Percentiles rank a stretch among this genome's conserved stretches.
phyloP scores from a whole-genome alignment of 2,113 vertebrate species.

The Micromys minutus region DNA sequence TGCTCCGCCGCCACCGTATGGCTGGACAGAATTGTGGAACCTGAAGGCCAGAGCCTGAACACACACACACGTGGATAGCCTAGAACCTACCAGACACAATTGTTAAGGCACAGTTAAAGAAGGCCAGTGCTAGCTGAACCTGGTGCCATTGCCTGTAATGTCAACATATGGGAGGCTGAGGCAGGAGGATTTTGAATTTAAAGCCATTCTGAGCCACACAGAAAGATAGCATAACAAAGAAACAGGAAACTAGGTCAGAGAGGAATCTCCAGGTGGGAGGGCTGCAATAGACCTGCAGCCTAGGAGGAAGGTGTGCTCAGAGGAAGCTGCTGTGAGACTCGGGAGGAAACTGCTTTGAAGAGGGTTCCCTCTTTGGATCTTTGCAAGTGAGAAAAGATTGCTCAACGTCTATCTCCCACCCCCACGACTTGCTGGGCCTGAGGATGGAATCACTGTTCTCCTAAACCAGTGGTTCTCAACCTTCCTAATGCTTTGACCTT shows the following conservation, averaged over 20 bases:
- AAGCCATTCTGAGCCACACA: background rate
- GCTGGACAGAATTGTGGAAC: background rate
- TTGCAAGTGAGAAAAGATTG: background rate
- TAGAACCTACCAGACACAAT: background rate
- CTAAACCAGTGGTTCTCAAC: background rate
- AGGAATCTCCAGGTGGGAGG: accelerated
- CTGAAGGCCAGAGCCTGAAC: background rate
- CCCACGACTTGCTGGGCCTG: background rate
- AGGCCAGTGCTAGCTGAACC: background rate
- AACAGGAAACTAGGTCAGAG: background rate
- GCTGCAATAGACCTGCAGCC: background rate
- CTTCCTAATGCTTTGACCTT: background rate
- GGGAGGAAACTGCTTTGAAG: background rate
- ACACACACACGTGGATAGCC: background rate
- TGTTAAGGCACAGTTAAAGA: background rate
- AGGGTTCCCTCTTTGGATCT: background rate
- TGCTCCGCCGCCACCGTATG: background rate
- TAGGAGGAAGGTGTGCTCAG: too few relatives aligned
- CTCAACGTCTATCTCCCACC: background rate
- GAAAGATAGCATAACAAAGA: background rate
- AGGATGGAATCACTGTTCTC: background rate
- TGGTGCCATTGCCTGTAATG: background rate
- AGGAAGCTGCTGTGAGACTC: background rate
- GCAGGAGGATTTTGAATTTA: background rate
- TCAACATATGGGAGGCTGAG: background rate